Evolutionary conservation across 2,113 vertebrate genomes (phyloP), one percentile per base, ranked within the genome.

Genomic region (Gymnarchus niloticus): DNA sequence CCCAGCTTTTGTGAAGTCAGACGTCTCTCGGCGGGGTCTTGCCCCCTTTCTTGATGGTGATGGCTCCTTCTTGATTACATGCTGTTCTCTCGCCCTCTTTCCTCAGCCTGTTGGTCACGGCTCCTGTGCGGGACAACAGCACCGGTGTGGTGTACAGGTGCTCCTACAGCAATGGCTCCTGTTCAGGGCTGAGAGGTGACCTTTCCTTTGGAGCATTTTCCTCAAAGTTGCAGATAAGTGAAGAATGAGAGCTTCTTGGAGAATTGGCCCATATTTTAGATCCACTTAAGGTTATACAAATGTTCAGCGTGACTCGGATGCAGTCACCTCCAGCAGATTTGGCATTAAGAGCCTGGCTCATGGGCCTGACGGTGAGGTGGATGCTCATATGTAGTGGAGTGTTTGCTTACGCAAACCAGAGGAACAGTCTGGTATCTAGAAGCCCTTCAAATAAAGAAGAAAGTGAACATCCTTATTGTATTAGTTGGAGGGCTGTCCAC

Each of bases 61-160:
- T 48, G 2, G 21, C 41, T 33, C 1, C 56, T 37, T 19, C 41
- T 84, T 57, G 33, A 21, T 33, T 65, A 28, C 56, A 4, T 37
- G 19, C 44, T 23, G 17, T 59, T 73, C 21, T 25, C 48, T 28
- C 51, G 37, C 41, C 51, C 65, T 52, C 46, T n/a, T 33, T 57
- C 37, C 86, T n/a, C 54, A 91, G 89, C 84, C 69, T 91, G 46
- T 49, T 91, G 37, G 88, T 91, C 46, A 90, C 89, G 1, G 88
- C 87, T 23, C 90, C 90, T 56, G 48, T 78, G 48, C 81, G 73
- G 54, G 56, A 49, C 28, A 88, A 88, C 80, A 76, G 87, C 14
- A 88, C 86, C 1, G 88, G 90, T n/a, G 87, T 82, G 44, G 57
- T 91, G 33, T 89, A 88, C 69, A 87, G 17, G 17, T 91, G 90